These are phyloP conservation scores for Phylloscopus collybita DNA, from an alignment of 2,797 vertebrate species.

Conservation along the genomic window DNA sequence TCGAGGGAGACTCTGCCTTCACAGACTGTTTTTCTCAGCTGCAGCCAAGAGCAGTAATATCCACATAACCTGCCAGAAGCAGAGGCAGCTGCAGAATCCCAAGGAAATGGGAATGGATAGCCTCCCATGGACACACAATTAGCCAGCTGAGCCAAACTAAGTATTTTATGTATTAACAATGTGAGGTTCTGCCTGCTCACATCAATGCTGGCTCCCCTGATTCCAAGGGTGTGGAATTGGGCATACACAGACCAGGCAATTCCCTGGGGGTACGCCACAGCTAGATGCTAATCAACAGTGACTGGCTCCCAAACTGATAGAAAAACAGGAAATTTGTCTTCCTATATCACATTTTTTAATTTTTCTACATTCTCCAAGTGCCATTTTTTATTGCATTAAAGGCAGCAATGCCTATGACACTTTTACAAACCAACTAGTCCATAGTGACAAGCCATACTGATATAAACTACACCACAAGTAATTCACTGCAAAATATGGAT, in stretches of 20 bases:
- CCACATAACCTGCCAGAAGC: neutral
- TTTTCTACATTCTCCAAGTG: neutral
- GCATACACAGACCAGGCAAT: accelerated
- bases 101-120: neutral
- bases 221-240: neutral
- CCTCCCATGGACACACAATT: neutral
- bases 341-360: neutral
- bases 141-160: neutral
- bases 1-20: neutral
- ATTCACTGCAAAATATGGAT: neutral
- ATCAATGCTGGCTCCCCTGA: neutral
- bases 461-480: neutral
- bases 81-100: neutral
- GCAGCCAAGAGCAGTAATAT: neutral
- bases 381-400: neutral
- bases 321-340: neutral
- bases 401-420: neutral
- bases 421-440: neutral
- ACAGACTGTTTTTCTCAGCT: neutral
- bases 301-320: neutral
- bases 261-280: neutral
- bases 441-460: neutral
- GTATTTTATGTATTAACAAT: neutral
- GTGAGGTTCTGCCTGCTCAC: neutral
- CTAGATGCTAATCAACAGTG: neutral